Evolutionary conservation across 2,888 invertebrate species (phyloP).

Genomic region (Proisotoma minuta): DNA sequence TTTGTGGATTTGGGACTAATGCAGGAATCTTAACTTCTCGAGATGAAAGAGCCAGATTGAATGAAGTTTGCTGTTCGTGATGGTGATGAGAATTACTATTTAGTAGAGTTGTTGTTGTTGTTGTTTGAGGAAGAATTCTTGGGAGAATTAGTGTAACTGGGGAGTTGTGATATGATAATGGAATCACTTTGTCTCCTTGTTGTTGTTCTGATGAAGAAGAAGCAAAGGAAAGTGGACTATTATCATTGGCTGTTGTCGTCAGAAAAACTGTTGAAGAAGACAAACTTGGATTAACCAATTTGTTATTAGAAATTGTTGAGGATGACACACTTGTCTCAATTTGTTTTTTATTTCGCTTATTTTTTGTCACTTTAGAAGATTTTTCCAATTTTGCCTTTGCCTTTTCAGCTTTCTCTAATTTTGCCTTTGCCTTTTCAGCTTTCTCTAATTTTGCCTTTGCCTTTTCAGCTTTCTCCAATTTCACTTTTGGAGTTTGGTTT

Average conservation of each 20-base stretch:
- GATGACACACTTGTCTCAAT: neutral
- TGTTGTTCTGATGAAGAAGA: no score
- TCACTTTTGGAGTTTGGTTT: neutral
- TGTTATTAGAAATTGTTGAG: neutral
- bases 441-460: neutral
- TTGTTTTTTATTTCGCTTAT: neutral
- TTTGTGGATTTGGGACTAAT: neutral
- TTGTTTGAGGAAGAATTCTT: slow-evolving; percentile 5
- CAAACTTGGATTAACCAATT: neutral
- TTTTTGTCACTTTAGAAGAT: neutral
- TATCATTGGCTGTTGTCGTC: no score
- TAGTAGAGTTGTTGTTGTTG: neutral
- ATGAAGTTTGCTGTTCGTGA: slow-evolving; percentile 6
- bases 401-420: neutral
- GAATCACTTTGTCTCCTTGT: no score
- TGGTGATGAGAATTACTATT: neutral
- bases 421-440: neutral
- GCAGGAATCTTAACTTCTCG: slow-evolving; percentile 18
- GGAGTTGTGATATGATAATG: slow-evolving; percentile 10
- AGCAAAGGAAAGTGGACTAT: no score
- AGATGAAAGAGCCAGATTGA: slow-evolving; percentile 14
- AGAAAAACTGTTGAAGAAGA: no score
- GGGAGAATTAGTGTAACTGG: slow-evolving; percentile 16
- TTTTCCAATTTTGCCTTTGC: neutral
- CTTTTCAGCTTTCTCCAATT: no score